A percentile compares a stretch with the other conserved stretches of the same genome.
Evolutionary conservation across 1,140 invertebrate species (phyloP).

Genomic region (Caenorhabditis brenneri): DNA sequence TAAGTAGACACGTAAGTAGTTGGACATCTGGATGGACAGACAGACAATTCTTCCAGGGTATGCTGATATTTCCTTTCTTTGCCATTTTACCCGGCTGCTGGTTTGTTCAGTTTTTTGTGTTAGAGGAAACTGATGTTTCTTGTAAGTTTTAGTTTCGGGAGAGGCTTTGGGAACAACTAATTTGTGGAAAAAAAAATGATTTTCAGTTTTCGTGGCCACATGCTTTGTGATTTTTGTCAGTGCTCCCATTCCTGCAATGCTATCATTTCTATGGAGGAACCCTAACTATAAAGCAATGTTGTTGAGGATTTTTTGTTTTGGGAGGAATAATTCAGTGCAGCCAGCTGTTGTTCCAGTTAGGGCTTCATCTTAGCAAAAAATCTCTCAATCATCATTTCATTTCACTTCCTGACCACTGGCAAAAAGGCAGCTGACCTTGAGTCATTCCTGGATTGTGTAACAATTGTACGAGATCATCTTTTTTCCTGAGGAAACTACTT

Average conservation of each 20-base stretch:
- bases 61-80: background rate
- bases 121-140: background rate
- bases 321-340: no score
- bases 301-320: no score
- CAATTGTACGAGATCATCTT: no score
- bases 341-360: no score
- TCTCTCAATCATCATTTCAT: no score
- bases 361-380: no score
- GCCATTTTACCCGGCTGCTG: background rate
- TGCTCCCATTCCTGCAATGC: background rate
- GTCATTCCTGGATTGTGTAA: no score
- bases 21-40: background rate
- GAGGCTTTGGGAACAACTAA: background rate
- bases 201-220: background rate
- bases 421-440: no score
- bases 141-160: background rate
- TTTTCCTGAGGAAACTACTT: no score
- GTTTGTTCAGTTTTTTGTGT: background rate
- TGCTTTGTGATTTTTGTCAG: background rate
- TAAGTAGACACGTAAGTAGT: background rate
- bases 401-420: no score
- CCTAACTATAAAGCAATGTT: no score
- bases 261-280: background rate
- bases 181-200: background rate
- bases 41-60: background rate